phyloP scores from a whole-genome alignment of 1,140 invertebrate species.

The Asobara japonica region DNA sequence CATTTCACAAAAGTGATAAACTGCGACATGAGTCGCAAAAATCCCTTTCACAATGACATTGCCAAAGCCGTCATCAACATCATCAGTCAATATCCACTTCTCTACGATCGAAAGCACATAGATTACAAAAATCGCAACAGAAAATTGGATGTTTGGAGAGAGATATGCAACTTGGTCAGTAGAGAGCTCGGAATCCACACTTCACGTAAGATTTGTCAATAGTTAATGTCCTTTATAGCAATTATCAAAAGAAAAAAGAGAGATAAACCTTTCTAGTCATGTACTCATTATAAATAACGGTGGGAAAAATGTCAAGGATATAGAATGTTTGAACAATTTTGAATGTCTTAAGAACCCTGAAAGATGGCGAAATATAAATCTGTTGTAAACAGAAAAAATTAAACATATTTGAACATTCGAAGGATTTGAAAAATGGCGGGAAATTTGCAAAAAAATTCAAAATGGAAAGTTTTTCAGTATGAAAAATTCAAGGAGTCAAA shows the following conservation, averaged over 20 bases:
- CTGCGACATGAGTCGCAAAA: neutral
- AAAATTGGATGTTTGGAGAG: neutral
- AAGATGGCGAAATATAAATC: too few relatives aligned
- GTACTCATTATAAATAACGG: too few relatives aligned
- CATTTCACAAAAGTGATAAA: too few relatives aligned
- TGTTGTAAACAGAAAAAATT: too few relatives aligned
- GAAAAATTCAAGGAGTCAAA: neutral
- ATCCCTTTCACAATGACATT: neutral
- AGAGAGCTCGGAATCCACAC: neutral
- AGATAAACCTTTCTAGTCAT: too few relatives aligned
- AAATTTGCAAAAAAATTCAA: neutral
- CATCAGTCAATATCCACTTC: neutral
- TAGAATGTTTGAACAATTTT: too few relatives aligned
- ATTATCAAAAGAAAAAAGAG: too few relatives aligned
- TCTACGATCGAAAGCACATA: neutral
- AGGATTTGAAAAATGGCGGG: too few relatives aligned
- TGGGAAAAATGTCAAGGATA: too few relatives aligned
- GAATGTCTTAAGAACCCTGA: too few relatives aligned
- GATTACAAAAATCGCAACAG: neutral
- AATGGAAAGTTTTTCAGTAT: too few relatives aligned
- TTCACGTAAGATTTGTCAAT: neutral
- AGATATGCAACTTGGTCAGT: neutral
- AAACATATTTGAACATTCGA: too few relatives aligned
- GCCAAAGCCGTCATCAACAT: neutral
- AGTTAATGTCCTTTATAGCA: neutral